These are phyloP conservation scores for Parnassius glacialis DNA, from an alignment of 2,888 invertebrate genomes.

Conservation along the genomic window DNA sequence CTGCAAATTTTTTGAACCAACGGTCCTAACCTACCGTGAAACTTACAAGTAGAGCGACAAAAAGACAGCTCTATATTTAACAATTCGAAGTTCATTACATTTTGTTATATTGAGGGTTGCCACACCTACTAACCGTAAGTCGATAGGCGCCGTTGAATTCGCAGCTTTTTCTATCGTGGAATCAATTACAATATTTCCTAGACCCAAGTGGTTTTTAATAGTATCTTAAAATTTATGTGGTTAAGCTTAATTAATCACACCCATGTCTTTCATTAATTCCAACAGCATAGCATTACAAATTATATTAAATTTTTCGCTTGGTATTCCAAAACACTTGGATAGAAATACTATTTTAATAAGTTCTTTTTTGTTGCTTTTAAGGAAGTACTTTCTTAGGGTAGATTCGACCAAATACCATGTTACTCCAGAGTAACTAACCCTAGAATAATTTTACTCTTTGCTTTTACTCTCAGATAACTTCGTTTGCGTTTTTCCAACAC, in stretches of 20 bases:
- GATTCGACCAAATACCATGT: no score
- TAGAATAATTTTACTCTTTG: no score
- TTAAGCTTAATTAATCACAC: conserved; percentile 68
- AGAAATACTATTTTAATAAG: conserved; percentile 26
- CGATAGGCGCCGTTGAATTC: conserved; percentile 51
- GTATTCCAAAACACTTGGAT: conserved; percentile 8
- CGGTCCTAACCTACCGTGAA: conserved; percentile 66
- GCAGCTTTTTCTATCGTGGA: conserved; percentile 47
- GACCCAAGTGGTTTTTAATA: conserved; percentile 63
- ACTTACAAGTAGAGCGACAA: conserved; percentile 63
- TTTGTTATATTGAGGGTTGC: conserved; percentile 49
- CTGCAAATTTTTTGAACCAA: conserved; percentile 64
- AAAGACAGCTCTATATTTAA: conserved; percentile 61
- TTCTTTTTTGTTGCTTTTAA: conserved; percentile 24
- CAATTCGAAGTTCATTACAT: conserved; percentile 67
- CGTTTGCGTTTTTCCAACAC: no score
- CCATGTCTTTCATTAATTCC: conserved; percentile 51
- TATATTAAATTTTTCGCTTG: conserved; percentile 2
- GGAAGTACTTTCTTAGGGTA: conserved; percentile 60
- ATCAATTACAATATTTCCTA: conserved; percentile 56
- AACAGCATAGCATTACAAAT: conserved; percentile 13
- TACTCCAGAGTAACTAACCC: no score
- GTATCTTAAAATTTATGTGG: conserved; percentile 57
- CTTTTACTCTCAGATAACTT: no score
- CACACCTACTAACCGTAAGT: conserved; percentile 63